Evolutionary conservation across 2,888 invertebrate species (phyloP), one percentile per base, ranked within the genome.

Genomic region (Sarcophaga subvicina): DNA sequence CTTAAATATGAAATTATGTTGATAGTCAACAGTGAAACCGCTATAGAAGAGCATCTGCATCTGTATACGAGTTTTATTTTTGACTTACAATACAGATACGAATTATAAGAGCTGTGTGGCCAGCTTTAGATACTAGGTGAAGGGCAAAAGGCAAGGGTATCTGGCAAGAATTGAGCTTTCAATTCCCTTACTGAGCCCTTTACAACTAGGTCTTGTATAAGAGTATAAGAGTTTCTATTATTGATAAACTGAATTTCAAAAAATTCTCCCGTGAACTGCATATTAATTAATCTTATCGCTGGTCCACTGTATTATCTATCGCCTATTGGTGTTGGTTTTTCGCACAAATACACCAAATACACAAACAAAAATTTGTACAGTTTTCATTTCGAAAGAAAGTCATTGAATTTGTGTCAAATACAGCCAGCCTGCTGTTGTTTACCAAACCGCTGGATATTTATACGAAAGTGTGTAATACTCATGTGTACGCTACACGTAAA

Each of bases 371-470:
- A 64, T 71, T 20, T 47, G 20, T 67, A 20, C 37, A 67, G 14
- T 45, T 59, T 66, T 8, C 66, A 49, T 14, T 64, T 77, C 11
- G 54, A 81, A 47, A n/a, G 59, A 71, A 60, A 85, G 66, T 66
- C 75, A 62, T 73, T 70, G 85, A 69, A 69, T 78, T 78, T 54
- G 71, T 85, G 81, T 81, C 85, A 85, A 85, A 81, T 73, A 54
- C 62, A 77, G 63, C 0, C 62, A 77, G 63, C 0, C 22, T 45
- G 45, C 14, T 63, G 45, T 66, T 14, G 54, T 27, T 22, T n/a
- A 12, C 8, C 6, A 69, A 79, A 63, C 77, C 78, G 60, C 76
- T 54, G 76, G 60, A 72, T 49, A 49, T 54, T n/a, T 77, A 59
- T 64, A 4, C 8, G 54, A 75, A 63, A 62, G 62, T 20, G 22